A percentile compares a stretch with the other conserved stretches of the same genome.
phyloP scores from a whole-genome alignment of 1,140 invertebrate species.

The Hestina assimilis region DNA sequence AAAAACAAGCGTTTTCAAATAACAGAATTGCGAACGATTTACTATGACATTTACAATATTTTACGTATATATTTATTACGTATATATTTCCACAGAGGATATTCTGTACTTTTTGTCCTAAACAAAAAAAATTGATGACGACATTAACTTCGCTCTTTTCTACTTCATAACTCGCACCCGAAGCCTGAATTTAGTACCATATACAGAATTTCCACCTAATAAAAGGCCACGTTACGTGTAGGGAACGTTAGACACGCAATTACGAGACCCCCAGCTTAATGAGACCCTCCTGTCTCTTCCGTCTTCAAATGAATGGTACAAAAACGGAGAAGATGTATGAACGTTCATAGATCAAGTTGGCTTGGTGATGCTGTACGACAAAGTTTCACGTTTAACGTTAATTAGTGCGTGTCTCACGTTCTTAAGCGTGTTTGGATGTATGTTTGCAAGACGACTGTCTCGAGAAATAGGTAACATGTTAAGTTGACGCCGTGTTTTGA shows the following conservation, averaged over 20 bases:
- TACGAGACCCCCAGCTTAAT: constrained; percentile 56
- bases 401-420: constrained; percentile 72
- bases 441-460: constrained; percentile 47
- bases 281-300: constrained; percentile 47
- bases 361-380: constrained; percentile 46
- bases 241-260: constrained; percentile 71
- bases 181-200: constrained; percentile 61
- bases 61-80: background rate
- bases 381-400: constrained; percentile 75
- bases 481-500: constrained; percentile 3
- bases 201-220: constrained; percentile 77
- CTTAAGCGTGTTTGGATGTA: constrained; percentile 51
- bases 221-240: constrained; percentile 74
- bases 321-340: constrained; percentile 52
- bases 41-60: background rate
- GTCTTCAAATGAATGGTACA: constrained; percentile 31
- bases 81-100: background rate
- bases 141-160: background rate
- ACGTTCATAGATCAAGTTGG: constrained; percentile 48
- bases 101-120: background rate
- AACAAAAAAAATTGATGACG: background rate
- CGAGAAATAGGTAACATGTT: constrained; percentile 35
- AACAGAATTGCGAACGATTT: constrained; percentile 2
- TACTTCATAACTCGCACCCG: constrained; percentile 59
- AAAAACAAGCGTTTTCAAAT: background rate